Conservation (phyloP, 2,797 vertebrate genomes). For the Onychomys torridus region DNA sequence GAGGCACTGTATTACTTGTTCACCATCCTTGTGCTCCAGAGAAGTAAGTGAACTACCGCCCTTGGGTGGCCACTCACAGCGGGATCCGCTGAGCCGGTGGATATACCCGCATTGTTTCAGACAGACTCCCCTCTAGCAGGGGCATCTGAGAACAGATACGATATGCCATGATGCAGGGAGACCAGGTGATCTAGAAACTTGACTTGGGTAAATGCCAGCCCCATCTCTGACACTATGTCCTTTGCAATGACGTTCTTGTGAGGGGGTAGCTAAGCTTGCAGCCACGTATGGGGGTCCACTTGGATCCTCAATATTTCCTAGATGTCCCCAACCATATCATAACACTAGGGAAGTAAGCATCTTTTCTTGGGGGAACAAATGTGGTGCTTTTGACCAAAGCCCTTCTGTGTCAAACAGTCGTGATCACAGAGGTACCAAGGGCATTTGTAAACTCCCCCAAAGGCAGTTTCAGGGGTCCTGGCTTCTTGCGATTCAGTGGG, state of each 20-base stretch:
- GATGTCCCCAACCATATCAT: too few relatives aligned
- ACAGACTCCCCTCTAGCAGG: rapidly evolving
- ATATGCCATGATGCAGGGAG: too few relatives aligned
- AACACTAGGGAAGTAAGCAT: neutral
- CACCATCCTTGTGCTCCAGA: conserved; percentile 70
- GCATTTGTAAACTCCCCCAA: neutral
- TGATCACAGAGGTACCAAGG: neutral
- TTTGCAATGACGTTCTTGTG: neutral
- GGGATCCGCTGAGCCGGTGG: rapidly evolving
- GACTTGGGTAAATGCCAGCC: neutral
- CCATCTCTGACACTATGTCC: neutral
- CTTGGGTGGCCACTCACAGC: rapidly evolving
- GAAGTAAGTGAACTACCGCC: conserved; percentile 22
- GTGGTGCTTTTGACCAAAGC: neutral
- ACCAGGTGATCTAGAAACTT: neutral
- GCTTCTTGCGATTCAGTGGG: neutral
- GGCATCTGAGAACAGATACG: neutral
- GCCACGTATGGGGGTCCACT: neutral
- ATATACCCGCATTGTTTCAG: rapidly evolving
- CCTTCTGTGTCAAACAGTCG: neutral
- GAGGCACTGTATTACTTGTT: conserved; percentile 70
- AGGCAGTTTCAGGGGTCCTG: neutral
- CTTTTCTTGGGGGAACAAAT: neutral
- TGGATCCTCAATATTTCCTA: neutral
- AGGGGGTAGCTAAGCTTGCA: neutral